Conservation (phyloP, 1,140 invertebrate species). For the Oryzaephilus surinamensis region DNA sequence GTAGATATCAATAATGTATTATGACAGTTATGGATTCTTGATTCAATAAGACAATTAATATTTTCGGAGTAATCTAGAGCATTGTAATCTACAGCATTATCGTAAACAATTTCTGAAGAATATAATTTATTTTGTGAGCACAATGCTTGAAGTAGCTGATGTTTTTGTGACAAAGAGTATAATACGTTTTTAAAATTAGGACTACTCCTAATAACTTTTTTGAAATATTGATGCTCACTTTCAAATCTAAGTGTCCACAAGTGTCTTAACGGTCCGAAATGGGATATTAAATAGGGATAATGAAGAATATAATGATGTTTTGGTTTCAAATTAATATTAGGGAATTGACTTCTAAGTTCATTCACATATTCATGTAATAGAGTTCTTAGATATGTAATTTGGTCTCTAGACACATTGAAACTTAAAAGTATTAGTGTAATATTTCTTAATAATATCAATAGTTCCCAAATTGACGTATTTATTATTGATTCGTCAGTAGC, state of each 20-base stretch:
- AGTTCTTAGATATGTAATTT: conserved; percentile 6
- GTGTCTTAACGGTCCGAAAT: conserved; percentile 9
- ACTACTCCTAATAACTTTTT: conserved; percentile 6
- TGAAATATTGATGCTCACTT: conserved; percentile 12
- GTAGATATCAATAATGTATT: neutral
- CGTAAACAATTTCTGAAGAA: neutral
- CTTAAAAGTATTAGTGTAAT: conserved; percentile 1
- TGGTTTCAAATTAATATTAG: conserved; percentile 4
- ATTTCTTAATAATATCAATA: conserved; percentile 6
- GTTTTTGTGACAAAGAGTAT: conserved; percentile 5
- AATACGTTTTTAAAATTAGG: conserved; percentile 12
- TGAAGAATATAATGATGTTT: conserved; percentile 13
- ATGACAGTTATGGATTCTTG: no score
- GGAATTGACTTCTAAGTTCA: conserved; percentile 1
- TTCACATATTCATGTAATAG: conserved; percentile 9
- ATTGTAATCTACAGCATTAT: no score
- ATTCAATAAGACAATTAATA: no score
- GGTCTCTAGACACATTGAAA: conserved; percentile 6
- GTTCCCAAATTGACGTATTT: conserved; percentile 7
- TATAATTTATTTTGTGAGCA: neutral
- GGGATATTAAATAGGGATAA: conserved; percentile 4
- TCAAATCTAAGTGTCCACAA: conserved; percentile 12
- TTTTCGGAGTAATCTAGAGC: no score
- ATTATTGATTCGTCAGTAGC: neutral
- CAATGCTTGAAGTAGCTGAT: conserved; percentile 7